Percentiles rank a stretch among this genome's conserved stretches.
Evolutionary conservation across 2,888 invertebrate genomes (phyloP).

Genomic region (Drosophila parthenogenetica): DNA sequence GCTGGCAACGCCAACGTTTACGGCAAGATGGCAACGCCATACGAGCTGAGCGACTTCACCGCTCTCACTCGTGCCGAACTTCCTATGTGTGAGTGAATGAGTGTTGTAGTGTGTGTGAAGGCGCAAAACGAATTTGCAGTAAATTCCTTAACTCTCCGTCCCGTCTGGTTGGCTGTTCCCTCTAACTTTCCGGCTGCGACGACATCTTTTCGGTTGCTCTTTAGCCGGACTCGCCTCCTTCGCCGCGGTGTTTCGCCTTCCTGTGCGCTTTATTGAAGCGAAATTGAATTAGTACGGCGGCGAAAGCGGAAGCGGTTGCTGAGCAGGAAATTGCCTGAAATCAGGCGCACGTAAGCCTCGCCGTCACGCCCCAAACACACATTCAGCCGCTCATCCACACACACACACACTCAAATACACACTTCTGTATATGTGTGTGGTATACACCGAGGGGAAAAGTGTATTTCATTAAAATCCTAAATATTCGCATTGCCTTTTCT

Average conservation of each 20-base stretch:
- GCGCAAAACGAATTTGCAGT: constrained; percentile 79
- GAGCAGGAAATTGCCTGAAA: constrained; percentile 83
- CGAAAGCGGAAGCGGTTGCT: constrained; percentile 82
- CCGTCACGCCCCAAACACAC: constrained; percentile 27
- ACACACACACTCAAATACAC: background rate
- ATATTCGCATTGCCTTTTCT: constrained; percentile 38
- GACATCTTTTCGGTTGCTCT: constrained; percentile 61
- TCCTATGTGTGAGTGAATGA: background rate
- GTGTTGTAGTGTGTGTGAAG: constrained; percentile 20
- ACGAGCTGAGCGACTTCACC: constrained; percentile 28
- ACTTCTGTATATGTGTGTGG: constrained; percentile 16
- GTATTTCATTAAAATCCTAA: constrained; percentile 62
- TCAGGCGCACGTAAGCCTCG: constrained; percentile 76
- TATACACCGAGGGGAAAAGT: constrained; percentile 19
- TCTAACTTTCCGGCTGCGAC: constrained; percentile 39
- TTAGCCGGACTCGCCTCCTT: constrained; percentile 19
- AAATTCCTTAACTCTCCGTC: constrained; percentile 58
- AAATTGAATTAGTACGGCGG: constrained; percentile 79
- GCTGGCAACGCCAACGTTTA: constrained; percentile 70
- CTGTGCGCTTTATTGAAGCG: constrained; percentile 77
- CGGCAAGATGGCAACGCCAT: constrained; percentile 57
- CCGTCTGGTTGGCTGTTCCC: too few species aligned
- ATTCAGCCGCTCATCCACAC: constrained; percentile 13
- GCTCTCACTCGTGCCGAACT: constrained; percentile 1
- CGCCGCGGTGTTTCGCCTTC: constrained; percentile 59